Evolutionary conservation across 2,797 vertebrate species (phyloP).

Genomic region (Squalus acanthias): DNA sequence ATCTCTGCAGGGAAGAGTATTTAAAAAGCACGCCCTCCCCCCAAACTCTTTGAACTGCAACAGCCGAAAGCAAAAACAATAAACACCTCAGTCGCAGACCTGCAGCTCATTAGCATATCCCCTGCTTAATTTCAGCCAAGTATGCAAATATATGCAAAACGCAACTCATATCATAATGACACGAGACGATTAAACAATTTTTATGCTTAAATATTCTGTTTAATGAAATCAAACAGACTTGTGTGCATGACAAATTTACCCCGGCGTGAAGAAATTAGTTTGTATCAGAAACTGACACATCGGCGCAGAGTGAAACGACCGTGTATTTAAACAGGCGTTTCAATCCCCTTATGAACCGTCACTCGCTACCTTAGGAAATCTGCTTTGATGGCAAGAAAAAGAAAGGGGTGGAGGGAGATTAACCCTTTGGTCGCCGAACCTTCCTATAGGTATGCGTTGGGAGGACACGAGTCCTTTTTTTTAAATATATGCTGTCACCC

Average conservation of each 20-base stretch:
- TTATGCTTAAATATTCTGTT: constrained; percentile 99
- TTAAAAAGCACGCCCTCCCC: constrained; percentile 39
- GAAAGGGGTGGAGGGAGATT: neutral
- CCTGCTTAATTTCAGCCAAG: constrained; percentile 81
- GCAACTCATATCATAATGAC: constrained; percentile 98
- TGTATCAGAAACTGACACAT: constrained; percentile 58
- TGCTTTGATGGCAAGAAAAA: neutral
- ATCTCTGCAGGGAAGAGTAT: neutral
- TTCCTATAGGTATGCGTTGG: too few relatives aligned
- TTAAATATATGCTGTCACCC: neutral
- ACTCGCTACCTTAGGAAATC: neutral
- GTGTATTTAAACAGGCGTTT: constrained; percentile 31
- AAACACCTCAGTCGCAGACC: constrained; percentile 90
- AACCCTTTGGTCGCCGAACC: neutral
- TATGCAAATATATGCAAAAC: constrained; percentile 99
- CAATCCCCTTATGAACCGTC: neutral
- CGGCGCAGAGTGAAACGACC: neutral
- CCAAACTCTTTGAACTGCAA: constrained; percentile 72
- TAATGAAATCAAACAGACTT: constrained; percentile 97
- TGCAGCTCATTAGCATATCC: constrained; percentile 84
- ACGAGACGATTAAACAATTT: constrained; percentile 98
- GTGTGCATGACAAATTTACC: constrained; percentile 81
- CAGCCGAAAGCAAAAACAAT: constrained; percentile 86
- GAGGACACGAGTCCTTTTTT: neutral
- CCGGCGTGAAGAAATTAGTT: constrained; percentile 77